Base-by-base conservation (phyloP, 2,888 invertebrate species). In the Chrysina gloriosa region DNA sequence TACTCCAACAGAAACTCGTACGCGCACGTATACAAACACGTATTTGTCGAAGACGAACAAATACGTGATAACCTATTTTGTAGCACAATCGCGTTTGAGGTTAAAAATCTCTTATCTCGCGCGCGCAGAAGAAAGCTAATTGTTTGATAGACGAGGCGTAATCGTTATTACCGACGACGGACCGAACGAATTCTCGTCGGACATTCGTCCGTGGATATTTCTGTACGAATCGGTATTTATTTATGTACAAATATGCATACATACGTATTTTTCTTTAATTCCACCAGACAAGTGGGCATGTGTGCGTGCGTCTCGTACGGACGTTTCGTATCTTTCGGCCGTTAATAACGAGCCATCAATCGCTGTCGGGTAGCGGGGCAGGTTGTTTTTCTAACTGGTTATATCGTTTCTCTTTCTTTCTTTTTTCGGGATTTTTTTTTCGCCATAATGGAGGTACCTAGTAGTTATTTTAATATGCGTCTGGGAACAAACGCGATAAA, bases 21-120 rank as follows among this genome's bases (percentile, higher is more conserved):
- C 3, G 11, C n/a, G 36, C 11, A 36, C 48, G 3, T 48, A 23
- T 23, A 23, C 52, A 31, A 11, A 58, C 31, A 58, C 11, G 23
- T 58, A 58, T 58, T 58, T 58, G 25, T 58, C 39, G 25, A 39
- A 39, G 39, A 39, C 25, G 39, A 25, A 58, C 39, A 58, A 58
- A 58, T 58, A 58, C 39, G 23, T 39, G 58, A 58, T 58, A 58
- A 58, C 58, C 58, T 39, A 58, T 58, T 58, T 58, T 58, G 39
- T 39, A 36, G 39, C 25, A 58, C 39, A 39, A 39, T 39, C 25
- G 42, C 23, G 39, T 58, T 58, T 39, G 58, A 58, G 58, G 58
- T 58, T 58, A 58, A 58, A 58, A 58, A 25, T 58, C 58, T 58
- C 39, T 58, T 58, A 58, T 58, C 58, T 58, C 14, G 7, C 7